Base-by-base conservation (phyloP, 2,888 invertebrate species). In the Lobophora halterata region DNA sequence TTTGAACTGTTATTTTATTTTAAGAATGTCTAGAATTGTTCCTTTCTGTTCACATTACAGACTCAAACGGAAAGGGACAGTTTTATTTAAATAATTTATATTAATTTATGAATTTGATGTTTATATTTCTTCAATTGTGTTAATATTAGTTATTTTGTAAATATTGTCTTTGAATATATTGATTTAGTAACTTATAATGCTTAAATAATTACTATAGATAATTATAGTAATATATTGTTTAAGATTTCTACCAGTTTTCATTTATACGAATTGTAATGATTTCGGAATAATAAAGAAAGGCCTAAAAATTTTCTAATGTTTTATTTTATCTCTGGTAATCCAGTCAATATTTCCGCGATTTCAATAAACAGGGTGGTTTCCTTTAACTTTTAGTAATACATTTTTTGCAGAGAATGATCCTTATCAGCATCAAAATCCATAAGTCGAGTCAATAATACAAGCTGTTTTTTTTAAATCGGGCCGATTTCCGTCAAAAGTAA, bases 201-300 rank as follows among this genome's bases (percentile, higher is more conserved):
- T 46, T n/a, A n/a, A n/a, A n/a, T 35, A 32, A 20, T 26, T 28
- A 32, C 20, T 6, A 26, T 18, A 24, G 18, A 25, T 33, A 32
- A 8, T 36, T n/a, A n/a, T n/a, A n/a, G 13, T 32, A 42, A 41
- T 21, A 14, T 35, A 34, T 16, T 10, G 4, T 30, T 11, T 44
- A 35, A 28, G 30, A 31, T 35, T 42, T 42, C 7, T 35, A 32
- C 19, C 14, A 27, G 34, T 29, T 32, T 42, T 42, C n/a, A 34
- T 42, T 42, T 35, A 32, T 38, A 46, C 41, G 34, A 33, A 33
- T 26, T 34, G 23, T 21, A 29, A 35, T 50, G 16, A 29, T 34
- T 28, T 48, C 24, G 20, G 24, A 50, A 43, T 43, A n/a, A n/a
- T n/a, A n/a, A 46, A 49, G 46, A 36, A 14, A 38, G 49, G 46